Percentiles rank a stretch among this genome's conserved stretches.
phyloP scores from a whole-genome alignment of 2,888 invertebrate genomes.

The Pseudoips prasinana region DNA sequence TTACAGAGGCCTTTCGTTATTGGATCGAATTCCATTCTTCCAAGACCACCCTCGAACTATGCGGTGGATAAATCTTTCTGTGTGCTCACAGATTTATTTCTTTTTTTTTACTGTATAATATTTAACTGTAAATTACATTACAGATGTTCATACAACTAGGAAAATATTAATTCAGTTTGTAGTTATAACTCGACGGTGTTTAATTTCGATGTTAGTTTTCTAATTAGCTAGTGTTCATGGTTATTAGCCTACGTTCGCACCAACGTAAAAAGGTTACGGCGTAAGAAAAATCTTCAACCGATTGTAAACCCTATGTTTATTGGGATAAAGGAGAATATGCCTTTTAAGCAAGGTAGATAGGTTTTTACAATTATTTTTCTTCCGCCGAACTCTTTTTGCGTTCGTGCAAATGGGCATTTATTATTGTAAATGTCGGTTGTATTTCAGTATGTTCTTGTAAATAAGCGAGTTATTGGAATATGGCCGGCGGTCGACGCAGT shows the following conservation, averaged over 20 bases:
- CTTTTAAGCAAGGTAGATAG: too few species aligned
- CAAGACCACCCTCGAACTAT: constrained; percentile 5
- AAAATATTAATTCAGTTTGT: constrained; percentile 35
- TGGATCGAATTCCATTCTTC: constrained; percentile 9
- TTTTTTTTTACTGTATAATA: constrained; percentile 44
- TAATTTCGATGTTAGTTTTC: constrained; percentile 70
- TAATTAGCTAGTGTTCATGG: constrained; percentile 60
- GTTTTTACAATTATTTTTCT: too few species aligned
- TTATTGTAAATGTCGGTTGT: constrained; percentile 39
- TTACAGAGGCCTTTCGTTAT: constrained; percentile 46
- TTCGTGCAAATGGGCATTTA: too few species aligned
- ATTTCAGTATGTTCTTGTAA: constrained; percentile 33
- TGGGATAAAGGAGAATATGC: too few species aligned
- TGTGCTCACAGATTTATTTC: constrained; percentile 31
- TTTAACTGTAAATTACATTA: constrained; percentile 39
- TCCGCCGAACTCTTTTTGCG: too few species aligned
- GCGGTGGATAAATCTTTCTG: constrained; percentile 37
- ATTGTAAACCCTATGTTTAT: too few species aligned
- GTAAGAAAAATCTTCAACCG: too few species aligned
- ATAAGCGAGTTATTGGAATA: constrained; percentile 36
- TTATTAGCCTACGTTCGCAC: too few species aligned
- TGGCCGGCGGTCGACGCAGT: constrained; percentile 30
- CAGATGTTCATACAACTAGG: constrained; percentile 34
- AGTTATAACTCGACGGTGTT: constrained; percentile 50
- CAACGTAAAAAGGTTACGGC: too few species aligned